A percentile compares a stretch with the other conserved stretches of the same genome.
Evolutionary conservation across 2,797 vertebrate species (phyloP).

Genomic region (Protonibea diacanthus): DNA sequence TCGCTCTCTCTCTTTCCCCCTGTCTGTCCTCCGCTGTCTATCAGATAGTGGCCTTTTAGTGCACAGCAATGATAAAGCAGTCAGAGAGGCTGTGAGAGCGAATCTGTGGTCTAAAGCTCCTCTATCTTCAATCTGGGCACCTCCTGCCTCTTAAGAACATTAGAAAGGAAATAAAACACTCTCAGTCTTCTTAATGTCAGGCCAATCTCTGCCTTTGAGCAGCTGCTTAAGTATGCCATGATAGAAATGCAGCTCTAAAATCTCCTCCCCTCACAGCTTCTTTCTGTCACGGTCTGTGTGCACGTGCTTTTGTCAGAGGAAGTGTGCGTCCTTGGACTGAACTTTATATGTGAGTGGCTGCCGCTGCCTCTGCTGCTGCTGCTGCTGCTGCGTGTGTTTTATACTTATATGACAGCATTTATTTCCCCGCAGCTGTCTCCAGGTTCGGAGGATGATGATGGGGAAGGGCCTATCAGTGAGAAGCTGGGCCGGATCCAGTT

Average conservation of each 20-base stretch:
- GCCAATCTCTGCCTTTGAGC: constrained; percentile 68
- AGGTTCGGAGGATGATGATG: constrained; percentile 95
- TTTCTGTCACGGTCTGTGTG: constrained; percentile 45
- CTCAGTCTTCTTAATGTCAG: constrained; percentile 77
- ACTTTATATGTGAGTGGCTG: constrained; percentile 26
- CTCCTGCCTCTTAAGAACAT: constrained; percentile 83
- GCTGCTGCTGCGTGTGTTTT: constrained; percentile 3
- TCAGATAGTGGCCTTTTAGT: constrained; percentile 82
- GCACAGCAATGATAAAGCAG: constrained; percentile 77
- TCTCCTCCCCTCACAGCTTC: constrained; percentile 49
- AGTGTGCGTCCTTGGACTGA: constrained; percentile 55
- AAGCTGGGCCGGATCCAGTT: constrained; percentile 98
- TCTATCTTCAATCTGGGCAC: constrained; percentile 80
- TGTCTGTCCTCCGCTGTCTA: constrained; percentile 56
- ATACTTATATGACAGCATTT: constrained; percentile 37
- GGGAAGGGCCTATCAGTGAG: constrained; percentile 93
- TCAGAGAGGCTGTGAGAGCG: constrained; percentile 65
- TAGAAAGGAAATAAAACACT: constrained; percentile 83
- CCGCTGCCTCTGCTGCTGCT: constrained; percentile 16
- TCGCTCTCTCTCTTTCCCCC: constrained; percentile 33
- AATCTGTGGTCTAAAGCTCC: constrained; percentile 70
- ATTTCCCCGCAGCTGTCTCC: constrained; percentile 90
- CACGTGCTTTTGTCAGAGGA: constrained; percentile 23
- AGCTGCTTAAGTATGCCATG: constrained; percentile 43
- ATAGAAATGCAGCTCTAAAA: constrained; percentile 60